phyloP scores from a whole-genome alignment of 2,888 invertebrate genomes.

The Synergus japonicus region DNA sequence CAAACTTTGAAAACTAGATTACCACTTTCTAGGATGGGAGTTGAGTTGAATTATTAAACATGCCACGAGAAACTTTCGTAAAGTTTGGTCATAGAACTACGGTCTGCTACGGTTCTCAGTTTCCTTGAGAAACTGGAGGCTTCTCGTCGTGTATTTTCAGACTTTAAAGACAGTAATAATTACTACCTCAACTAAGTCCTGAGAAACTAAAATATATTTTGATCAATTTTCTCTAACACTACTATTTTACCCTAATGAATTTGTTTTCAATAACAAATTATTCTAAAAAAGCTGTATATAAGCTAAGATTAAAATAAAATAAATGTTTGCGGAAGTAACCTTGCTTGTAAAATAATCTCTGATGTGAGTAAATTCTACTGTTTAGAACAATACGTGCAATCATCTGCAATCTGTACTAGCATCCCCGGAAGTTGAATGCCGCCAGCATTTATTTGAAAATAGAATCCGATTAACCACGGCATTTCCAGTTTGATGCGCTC shows the following conservation, averaged over 20 bases:
- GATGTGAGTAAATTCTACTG: background rate
- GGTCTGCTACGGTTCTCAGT: background rate
- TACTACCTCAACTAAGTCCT: background rate
- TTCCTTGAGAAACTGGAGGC: slow-evolving; percentile 6
- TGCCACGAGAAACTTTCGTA: background rate
- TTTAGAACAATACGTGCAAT: background rate
- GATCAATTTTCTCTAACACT: background rate
- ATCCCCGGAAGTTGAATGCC: background rate
- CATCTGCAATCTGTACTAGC: background rate
- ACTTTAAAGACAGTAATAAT: slow-evolving; percentile 33
- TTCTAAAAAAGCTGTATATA: too few species aligned
- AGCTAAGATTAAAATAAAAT: too few species aligned
- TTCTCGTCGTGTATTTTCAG: background rate
- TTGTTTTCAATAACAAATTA: too few species aligned
- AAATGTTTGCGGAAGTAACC: background rate
- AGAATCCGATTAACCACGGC: slow-evolving; percentile 56
- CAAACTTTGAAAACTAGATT: background rate
- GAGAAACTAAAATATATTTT: background rate
- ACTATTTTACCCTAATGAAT: background rate
- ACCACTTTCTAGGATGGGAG: background rate
- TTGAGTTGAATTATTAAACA: slow-evolving; percentile 26
- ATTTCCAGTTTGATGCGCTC: slow-evolving; percentile 44
- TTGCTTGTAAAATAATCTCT: background rate
- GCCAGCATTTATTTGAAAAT: slow-evolving; percentile 57
- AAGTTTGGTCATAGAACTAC: slow-evolving; percentile 6